Percentiles rank a stretch among this genome's conserved stretches.
Conservation (phyloP, 2,113 vertebrate genomes). For the Nerophis lumbriciformis region DNA sequence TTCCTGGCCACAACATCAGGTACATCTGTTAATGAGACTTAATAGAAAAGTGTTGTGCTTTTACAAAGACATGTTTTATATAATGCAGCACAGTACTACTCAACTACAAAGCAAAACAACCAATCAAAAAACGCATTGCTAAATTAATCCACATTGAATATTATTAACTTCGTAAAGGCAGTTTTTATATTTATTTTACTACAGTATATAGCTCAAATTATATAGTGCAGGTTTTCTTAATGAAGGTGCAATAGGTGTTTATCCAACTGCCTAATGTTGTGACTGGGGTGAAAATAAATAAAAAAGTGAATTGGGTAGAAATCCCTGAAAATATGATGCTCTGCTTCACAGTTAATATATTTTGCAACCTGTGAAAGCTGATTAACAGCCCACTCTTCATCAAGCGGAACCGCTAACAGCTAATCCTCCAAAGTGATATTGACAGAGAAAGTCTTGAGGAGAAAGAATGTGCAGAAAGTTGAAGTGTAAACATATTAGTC, state of each 20-base stretch:
- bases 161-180: too few relatives aligned
- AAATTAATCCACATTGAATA: too few relatives aligned
- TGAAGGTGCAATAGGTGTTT: not conserved
- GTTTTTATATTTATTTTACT: too few relatives aligned
- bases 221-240: not conserved
- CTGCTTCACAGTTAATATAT: constrained; percentile 9
- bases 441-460: constrained; percentile 31
- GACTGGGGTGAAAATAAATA: constrained; percentile 20
- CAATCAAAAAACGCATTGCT: too few relatives aligned
- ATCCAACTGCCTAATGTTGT: not conserved
- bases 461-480: constrained; percentile 20
- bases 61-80: too few relatives aligned
- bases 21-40: not conserved
- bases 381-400: constrained; percentile 27
- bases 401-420: constrained; percentile 30
- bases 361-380: constrained; percentile 30
- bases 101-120: too few relatives aligned
- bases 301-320: constrained; percentile 23
- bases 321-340: constrained; percentile 29
- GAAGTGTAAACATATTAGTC: constrained; percentile 12
- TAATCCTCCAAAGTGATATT: constrained; percentile 43
- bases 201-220: too few relatives aligned
- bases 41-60: too few relatives aligned
- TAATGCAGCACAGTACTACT: too few relatives aligned
- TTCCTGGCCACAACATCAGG: not conserved